phyloP scores from a whole-genome alignment of 1,140 invertebrate species.

The Pemphigus obesinymphae region DNA sequence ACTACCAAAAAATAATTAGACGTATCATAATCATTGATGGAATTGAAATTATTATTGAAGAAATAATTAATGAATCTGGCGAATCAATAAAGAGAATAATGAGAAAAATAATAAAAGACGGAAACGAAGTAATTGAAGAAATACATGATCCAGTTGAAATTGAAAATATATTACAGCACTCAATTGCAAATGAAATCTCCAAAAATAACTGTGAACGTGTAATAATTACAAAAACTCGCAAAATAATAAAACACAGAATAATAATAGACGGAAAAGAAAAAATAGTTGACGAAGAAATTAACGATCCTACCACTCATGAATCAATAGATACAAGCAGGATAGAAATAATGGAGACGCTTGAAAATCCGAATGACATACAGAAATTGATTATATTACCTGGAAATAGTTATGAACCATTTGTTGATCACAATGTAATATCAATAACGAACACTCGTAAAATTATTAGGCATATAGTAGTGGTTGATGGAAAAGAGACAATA shows the following conservation, averaged over 20 bases:
- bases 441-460: background rate
- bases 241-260: background rate
- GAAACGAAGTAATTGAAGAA: background rate
- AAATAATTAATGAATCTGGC: background rate
- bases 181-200: background rate
- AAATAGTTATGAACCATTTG: background rate
- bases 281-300: background rate
- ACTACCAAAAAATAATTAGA: background rate
- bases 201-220: background rate
- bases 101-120: constrained; percentile 41
- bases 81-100: background rate
- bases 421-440: background rate
- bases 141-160: background rate
- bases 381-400: background rate
- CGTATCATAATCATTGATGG: background rate
- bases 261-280: background rate
- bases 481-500: background rate
- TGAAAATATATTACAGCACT: background rate
- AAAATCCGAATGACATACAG: background rate
- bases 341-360: background rate
- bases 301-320: background rate
- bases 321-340: background rate
- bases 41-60: background rate
- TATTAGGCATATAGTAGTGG: background rate
- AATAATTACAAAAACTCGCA: background rate